Conservation (phyloP, 2,797 vertebrate species). For the Lepus townsendii region DNA sequence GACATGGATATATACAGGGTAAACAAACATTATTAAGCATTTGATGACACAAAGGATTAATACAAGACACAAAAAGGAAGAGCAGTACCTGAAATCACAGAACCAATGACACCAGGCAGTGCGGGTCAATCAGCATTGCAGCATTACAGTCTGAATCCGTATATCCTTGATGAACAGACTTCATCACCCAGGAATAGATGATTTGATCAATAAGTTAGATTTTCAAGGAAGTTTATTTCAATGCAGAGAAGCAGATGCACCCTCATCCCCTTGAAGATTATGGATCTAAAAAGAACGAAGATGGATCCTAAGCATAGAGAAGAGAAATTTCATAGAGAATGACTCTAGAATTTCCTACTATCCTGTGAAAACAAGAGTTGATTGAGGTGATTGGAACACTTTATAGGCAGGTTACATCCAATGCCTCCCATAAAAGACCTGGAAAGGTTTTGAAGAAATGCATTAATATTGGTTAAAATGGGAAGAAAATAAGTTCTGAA, state of each 20-base stretch:
- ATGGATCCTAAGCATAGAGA: background rate
- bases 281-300: background rate
- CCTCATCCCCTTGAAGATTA: background rate
- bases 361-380: background rate
- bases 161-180: background rate
- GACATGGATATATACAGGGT: background rate
- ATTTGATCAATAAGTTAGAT: background rate
- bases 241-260: too few relatives aligned
- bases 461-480: background rate
- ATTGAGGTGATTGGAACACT: background rate
- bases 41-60: background rate
- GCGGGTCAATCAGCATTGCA: background rate
- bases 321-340: background rate
- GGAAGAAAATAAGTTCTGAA: background rate
- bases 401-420: background rate
- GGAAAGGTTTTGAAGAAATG: background rate
- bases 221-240: background rate
- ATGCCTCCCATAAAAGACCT: background rate
- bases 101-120: background rate
- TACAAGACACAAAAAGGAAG: background rate
- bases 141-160: too few relatives aligned
- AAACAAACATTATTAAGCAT: background rate
- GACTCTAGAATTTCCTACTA: background rate
- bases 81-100: constrained; percentile 20
- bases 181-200: too few relatives aligned